phyloP scores from a whole-genome alignment of 1,140 invertebrate genomes.

The Heliothis subflexa region DNA sequence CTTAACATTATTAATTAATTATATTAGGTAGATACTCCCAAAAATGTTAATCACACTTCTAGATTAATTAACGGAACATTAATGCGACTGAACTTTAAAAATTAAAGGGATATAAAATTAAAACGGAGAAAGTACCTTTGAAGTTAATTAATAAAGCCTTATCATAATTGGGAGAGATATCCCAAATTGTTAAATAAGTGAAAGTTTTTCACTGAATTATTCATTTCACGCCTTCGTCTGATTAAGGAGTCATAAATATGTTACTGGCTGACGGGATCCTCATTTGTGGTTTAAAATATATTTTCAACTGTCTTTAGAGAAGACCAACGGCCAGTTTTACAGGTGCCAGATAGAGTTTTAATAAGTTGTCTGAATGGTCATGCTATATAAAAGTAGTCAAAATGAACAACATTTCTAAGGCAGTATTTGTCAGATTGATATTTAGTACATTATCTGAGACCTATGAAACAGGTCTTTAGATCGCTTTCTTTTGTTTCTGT shows the following conservation, averaged over 20 bases:
- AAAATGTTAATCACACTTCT: background rate
- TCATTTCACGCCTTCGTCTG: conserved; percentile 31
- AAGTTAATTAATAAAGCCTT: conserved; percentile 31
- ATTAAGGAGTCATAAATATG: conserved; percentile 22
- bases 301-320: too few species aligned
- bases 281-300: background rate
- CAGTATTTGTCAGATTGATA: too few species aligned
- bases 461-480: too few species aligned
- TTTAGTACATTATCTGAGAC: too few species aligned
- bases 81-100: conserved; percentile 29
- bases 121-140: conserved; percentile 20
- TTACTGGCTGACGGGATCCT: background rate
- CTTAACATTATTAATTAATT: too few species aligned
- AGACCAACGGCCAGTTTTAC: too few species aligned
- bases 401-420: too few species aligned
- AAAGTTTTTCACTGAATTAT: conserved; percentile 34
- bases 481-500: too few species aligned
- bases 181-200: background rate
- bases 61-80: conserved; percentile 5
- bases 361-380: too few species aligned
- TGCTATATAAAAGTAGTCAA: too few species aligned
- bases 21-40: too few species aligned
- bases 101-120: conserved; percentile 19
- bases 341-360: too few species aligned
- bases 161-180: conserved; percentile 37